A percentile compares a stretch with the other conserved stretches of the same genome.
phyloP scores from a whole-genome alignment of 2,797 vertebrate species.

The Adelosebastes latens region DNA sequence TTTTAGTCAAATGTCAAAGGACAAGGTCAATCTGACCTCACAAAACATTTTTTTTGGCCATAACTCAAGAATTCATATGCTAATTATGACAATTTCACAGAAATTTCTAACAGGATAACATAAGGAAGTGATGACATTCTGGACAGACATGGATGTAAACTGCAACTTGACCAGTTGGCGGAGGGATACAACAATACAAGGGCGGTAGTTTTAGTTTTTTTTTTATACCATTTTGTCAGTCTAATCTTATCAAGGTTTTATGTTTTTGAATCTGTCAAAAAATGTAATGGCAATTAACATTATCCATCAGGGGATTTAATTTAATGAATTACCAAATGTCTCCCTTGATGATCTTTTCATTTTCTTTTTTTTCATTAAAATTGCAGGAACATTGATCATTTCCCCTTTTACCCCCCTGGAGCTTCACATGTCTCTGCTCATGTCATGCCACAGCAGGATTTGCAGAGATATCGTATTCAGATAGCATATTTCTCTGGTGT shows the following conservation, averaged over 20 bases:
- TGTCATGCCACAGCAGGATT: background rate
- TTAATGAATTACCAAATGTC: background rate
- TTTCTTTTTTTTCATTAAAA: background rate
- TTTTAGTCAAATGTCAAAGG: too few relatives aligned
- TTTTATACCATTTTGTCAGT: background rate
- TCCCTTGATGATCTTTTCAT: background rate
- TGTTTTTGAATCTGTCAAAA: background rate
- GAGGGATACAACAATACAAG: too few relatives aligned
- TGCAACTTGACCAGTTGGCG: too few relatives aligned
- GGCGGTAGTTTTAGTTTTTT: background rate
- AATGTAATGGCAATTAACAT: background rate
- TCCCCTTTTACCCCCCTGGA: background rate
- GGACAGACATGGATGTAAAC: too few relatives aligned
- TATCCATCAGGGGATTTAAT: background rate
- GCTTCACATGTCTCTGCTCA: background rate
- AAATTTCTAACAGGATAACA: too few relatives aligned
- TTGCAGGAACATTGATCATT: background rate
- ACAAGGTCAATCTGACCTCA: too few relatives aligned
- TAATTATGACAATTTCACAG: too few relatives aligned
- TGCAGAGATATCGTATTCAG: background rate
- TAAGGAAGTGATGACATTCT: too few relatives aligned
- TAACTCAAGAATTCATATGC: too few relatives aligned
- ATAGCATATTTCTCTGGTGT: background rate
- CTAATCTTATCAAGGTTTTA: background rate
- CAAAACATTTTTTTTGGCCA: accelerated